phyloP scores from a whole-genome alignment of 2,113 vertebrate genomes.

The Boulengeromyrus knoepffleri region DNA sequence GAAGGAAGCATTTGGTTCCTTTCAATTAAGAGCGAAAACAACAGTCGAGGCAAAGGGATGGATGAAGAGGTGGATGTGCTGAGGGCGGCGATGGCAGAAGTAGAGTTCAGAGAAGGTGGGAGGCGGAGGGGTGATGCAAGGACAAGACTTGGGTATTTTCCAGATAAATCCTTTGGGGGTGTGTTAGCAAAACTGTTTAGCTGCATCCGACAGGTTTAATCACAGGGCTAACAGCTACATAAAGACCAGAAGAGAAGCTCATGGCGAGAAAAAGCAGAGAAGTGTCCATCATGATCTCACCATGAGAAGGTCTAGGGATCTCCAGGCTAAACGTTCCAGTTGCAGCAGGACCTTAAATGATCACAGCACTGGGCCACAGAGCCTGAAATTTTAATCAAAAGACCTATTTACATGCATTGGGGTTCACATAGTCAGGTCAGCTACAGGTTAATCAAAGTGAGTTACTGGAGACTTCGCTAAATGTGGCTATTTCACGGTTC shows the following conservation, averaged over 20 bases:
- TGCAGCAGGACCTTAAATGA: background rate
- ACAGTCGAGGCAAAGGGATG: background rate
- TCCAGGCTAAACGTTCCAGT: background rate
- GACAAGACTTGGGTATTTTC: background rate
- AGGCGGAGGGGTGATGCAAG: background rate
- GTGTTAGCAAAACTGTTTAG: background rate
- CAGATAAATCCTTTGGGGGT: background rate
- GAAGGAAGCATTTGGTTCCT: conserved; percentile 45
- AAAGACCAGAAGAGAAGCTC: background rate
- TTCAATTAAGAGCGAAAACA: conserved; percentile 42
- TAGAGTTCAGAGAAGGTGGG: background rate
- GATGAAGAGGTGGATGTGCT: background rate
- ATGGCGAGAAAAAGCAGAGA: background rate
- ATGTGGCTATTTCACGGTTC: background rate
- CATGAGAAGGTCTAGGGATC: background rate
- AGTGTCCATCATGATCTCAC: background rate
- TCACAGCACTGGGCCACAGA: background rate
- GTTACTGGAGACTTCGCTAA: background rate
- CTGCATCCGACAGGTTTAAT: background rate
- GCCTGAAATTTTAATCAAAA: background rate
- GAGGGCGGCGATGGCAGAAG: conserved; percentile 33
- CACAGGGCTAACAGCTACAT: background rate
- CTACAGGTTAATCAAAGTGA: conserved; percentile 17
- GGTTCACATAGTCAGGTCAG: background rate
- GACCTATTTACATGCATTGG: background rate